Evolutionary conservation across 2,888 invertebrate species (phyloP).

Genomic region (Petrolisthes manimaculis): DNA sequence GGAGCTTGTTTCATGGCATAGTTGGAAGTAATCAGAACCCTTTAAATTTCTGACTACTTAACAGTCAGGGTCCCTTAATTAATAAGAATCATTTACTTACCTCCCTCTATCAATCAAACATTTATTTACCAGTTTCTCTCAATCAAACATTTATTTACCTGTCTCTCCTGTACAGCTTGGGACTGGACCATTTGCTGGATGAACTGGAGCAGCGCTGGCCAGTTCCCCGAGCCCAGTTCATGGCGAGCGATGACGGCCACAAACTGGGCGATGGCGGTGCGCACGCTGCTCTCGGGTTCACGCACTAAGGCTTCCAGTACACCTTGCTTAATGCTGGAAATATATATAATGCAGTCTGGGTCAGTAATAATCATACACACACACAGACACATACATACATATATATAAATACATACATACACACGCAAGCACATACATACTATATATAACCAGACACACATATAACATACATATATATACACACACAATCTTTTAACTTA

Average conservation of each 20-base stretch:
- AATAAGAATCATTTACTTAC: no score
- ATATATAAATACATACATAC: slow-evolving; percentile 23
- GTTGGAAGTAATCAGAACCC: no score
- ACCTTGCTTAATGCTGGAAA: slow-evolving; percentile 75
- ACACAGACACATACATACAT: slow-evolving; percentile 12
- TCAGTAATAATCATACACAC: background rate
- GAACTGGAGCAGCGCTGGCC: slow-evolving; percentile 79
- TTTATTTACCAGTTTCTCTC: no score
- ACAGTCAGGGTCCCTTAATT: no score
- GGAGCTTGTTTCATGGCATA: no score
- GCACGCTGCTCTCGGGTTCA: slow-evolving; percentile 78
- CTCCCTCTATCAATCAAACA: no score
- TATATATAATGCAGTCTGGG: background rate
- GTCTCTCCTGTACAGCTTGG: slow-evolving; percentile 74
- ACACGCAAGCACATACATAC: no score
- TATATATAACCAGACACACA: no score
- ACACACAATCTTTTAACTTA: background rate
- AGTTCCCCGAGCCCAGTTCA: slow-evolving; percentile 77
- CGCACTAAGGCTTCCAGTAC: slow-evolving; percentile 76
- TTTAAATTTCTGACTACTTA: no score
- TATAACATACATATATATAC: no score
- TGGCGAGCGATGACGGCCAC: slow-evolving; percentile 81
- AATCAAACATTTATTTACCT: slow-evolving; percentile 71
- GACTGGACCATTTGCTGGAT: slow-evolving; percentile 75
- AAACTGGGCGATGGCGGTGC: slow-evolving; percentile 80